Evolutionary conservation across 53 echinoderm and acorn worm species (phyloP).

Genomic region (Actinopyga echinites): DNA sequence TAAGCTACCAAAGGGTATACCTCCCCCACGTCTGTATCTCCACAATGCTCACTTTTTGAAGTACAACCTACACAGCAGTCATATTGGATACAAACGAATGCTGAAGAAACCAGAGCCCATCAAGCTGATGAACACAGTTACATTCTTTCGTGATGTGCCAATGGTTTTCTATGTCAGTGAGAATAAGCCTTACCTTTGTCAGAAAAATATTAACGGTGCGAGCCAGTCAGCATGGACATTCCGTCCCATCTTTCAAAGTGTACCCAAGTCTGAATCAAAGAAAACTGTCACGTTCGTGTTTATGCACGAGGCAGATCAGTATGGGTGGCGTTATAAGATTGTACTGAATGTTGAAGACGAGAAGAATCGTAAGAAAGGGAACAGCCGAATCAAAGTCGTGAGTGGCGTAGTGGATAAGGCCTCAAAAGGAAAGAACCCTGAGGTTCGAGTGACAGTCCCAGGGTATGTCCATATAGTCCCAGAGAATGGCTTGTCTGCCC

Average conservation of each 20-base stretch:
- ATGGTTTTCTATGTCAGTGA: constrained; percentile 31
- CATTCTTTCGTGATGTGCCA: constrained; percentile 29
- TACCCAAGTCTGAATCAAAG: constrained; percentile 15
- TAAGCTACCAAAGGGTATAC: constrained; percentile 41
- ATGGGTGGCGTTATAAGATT: constrained; percentile 26
- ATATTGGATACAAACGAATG: constrained; percentile 32
- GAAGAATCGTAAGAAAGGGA: constrained; percentile 22
- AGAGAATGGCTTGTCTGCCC: constrained; percentile 24
- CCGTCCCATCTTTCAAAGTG: constrained; percentile 34
- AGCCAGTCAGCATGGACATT: constrained; percentile 25
- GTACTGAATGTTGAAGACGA: constrained; percentile 23
- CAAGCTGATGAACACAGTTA: constrained; percentile 25
- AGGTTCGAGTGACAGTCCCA: constrained; percentile 29
- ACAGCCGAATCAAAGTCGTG: constrained; percentile 20
- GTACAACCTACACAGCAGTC: constrained; percentile 32
- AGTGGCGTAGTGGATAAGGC: constrained; percentile 11
- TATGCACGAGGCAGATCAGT: constrained; percentile 26
- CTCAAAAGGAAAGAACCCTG: constrained; percentile 1
- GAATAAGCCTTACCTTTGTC: constrained; percentile 33
- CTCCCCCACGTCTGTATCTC: constrained; percentile 31
- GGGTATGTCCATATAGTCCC: constrained; percentile 7
- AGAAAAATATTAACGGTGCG: constrained; percentile 18
- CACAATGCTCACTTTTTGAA: constrained; percentile 40
- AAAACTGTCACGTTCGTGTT: constrained; percentile 40
- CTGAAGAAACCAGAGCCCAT: constrained; percentile 36